Conservation (phyloP, 2,888 invertebrate species). For the Thalpophila matura region DNA sequence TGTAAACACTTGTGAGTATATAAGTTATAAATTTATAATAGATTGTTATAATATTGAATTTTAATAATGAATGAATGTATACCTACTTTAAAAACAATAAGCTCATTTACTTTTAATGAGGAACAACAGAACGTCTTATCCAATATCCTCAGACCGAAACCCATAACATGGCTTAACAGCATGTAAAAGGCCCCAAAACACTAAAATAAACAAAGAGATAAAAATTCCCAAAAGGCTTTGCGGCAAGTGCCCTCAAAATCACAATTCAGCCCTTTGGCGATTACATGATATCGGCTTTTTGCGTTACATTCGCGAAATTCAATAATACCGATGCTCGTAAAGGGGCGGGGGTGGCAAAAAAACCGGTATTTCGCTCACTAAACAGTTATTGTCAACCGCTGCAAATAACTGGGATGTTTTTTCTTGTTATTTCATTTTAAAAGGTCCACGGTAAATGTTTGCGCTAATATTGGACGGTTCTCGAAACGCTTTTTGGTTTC, state of each 20-base stretch:
- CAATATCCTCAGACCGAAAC: conserved; percentile 44
- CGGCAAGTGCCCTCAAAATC: conserved; percentile 71
- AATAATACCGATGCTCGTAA: conserved; percentile 70
- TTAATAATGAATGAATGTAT: too few relatives aligned
- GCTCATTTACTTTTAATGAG: conserved; percentile 53
- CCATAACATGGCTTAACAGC: conserved; percentile 52
- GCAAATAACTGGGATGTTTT: conserved; percentile 63
- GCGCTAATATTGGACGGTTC: conserved; percentile 38
- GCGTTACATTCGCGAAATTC: conserved; percentile 69
- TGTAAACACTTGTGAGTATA: too few relatives aligned
- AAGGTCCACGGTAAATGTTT: conserved; percentile 50
- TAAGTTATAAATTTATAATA: too few relatives aligned
- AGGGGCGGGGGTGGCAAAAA: conserved; percentile 61
- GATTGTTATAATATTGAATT: too few relatives aligned
- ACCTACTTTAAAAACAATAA: conserved; percentile 6
- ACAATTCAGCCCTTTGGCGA: conserved; percentile 72
- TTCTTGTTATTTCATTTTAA: conserved; percentile 65
- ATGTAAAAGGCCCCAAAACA: conserved; percentile 61
- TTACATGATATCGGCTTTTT: conserved; percentile 71
- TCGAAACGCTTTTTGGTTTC: conserved; percentile 14
- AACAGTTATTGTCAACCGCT: conserved; percentile 64
- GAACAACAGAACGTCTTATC: conserved; percentile 39
- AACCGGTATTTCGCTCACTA: conserved; percentile 61
- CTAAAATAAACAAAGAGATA: conserved; percentile 74
- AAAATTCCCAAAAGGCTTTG: conserved; percentile 70